Percentiles rank a stretch among this genome's conserved stretches.
Evolutionary conservation across 2,113 vertebrate species (phyloP).

Genomic region (Takifugu flavidus): DNA sequence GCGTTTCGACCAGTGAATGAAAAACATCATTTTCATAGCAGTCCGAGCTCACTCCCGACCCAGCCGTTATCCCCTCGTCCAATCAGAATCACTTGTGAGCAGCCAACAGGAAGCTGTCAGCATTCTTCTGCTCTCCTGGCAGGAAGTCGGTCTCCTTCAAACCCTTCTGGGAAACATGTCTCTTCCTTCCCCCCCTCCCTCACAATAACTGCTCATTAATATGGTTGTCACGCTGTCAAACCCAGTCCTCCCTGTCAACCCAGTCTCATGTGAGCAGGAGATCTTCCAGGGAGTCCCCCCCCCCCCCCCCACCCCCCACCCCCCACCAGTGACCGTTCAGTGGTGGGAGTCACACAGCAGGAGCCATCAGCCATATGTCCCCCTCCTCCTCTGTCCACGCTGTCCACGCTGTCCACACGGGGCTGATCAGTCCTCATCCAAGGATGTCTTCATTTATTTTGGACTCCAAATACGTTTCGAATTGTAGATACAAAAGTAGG

Average conservation of each 20-base stretch:
- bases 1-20: neutral
- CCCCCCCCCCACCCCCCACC: neutral
- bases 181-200: slow-evolving; percentile 42
- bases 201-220: slow-evolving; percentile 70
- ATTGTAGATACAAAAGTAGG: neutral
- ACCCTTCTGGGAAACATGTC: slow-evolving; percentile 54
- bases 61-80: slow-evolving; percentile 43
- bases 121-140: slow-evolving; percentile 63
- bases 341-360: slow-evolving; percentile 37
- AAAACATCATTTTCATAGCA: slow-evolving; percentile 1
- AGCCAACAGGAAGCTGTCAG: slow-evolving; percentile 68
- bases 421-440: too few relatives aligned
- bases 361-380: slow-evolving; percentile 55
- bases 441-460: slow-evolving; percentile 1
- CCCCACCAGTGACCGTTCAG: slow-evolving; percentile 51
- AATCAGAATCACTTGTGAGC: slow-evolving; percentile 51
- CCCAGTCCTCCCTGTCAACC: slow-evolving; percentile 58
- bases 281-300: slow-evolving; percentile 41
- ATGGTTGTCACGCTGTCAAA: slow-evolving; percentile 58
- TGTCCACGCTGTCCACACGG: slow-evolving; percentile 45
- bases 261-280: slow-evolving; percentile 52
- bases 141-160: slow-evolving; percentile 64
- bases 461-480: slow-evolving; percentile 15
- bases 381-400: slow-evolving; percentile 25
- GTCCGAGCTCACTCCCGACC: slow-evolving; percentile 9